These are phyloP conservation scores for Enhydra lutris DNA, from an alignment of 2,113 vertebrate genomes.

Conservation along the genomic window DNA sequence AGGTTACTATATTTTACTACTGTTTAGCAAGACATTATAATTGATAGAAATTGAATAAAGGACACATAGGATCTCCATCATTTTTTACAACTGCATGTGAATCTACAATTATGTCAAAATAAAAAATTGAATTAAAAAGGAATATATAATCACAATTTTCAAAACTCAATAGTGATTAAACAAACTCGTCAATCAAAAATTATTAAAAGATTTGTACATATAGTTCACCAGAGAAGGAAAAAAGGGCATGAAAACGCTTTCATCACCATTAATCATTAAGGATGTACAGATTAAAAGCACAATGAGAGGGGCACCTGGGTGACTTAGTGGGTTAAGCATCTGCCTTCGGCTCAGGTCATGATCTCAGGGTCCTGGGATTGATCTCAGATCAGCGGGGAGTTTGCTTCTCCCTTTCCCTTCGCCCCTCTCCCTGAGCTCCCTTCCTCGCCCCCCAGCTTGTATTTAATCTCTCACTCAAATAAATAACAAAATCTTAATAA, in stretches of 20 bases:
- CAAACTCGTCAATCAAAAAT: not conserved
- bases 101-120: not conserved
- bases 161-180: not conserved
- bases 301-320: not conserved
- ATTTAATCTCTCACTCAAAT: not conserved
- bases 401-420: not conserved
- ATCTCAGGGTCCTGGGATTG: not conserved
- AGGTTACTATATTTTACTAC: not conserved
- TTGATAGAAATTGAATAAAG: not conserved
- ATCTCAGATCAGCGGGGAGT: not conserved
- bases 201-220: not conserved
- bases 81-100: not conserved
- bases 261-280: not conserved
- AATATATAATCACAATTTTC: not conserved
- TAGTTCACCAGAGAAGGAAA: not conserved
- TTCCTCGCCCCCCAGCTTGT: not conserved
- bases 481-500: not conserved
- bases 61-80: not conserved
- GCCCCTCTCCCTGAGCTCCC: not conserved
- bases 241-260: not conserved
- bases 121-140: not conserved
- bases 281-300: not conserved
- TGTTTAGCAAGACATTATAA: not conserved
- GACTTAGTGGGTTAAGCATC: not conserved
- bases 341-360: not conserved